Conservation (phyloP, 2,113 vertebrate species). For the Sarotherodon lohbergeri region DNA sequence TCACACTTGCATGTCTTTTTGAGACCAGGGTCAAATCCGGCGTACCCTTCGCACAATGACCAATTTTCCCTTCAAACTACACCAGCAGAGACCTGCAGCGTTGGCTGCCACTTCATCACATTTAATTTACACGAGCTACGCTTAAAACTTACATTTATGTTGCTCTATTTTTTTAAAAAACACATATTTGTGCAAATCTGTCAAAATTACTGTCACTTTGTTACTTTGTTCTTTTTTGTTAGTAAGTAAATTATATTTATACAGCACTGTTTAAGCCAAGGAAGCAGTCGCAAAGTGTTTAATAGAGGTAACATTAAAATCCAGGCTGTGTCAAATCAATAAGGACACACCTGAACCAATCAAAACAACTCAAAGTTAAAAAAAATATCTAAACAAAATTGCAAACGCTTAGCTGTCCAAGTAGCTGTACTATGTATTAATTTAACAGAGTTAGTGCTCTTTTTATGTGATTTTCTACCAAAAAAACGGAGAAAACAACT, state of each 20-base stretch:
- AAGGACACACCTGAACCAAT: too few species aligned
- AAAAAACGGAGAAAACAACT: background rate
- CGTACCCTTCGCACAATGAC: constrained; percentile 72
- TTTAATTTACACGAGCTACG: background rate
- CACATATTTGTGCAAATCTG: background rate
- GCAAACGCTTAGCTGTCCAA: background rate
- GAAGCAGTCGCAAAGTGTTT: too few species aligned
- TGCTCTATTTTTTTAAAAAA: accelerated
- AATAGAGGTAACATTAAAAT: too few species aligned
- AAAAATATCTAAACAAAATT: background rate
- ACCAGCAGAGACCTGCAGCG: constrained; percentile 3
- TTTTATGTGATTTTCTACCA: background rate
- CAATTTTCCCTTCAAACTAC: constrained; percentile 63
- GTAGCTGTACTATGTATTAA: background rate
- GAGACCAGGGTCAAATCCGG: constrained; percentile 69
- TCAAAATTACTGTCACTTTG: background rate
- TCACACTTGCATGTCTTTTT: constrained; percentile 74
- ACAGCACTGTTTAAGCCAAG: too few species aligned
- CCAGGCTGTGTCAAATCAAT: too few species aligned
- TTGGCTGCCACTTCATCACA: constrained; percentile 51
- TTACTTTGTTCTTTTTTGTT: background rate
- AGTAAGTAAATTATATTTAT: too few species aligned
- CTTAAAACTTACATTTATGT: background rate
- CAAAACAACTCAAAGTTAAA: too few species aligned
- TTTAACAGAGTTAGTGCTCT: background rate